phyloP scores from a whole-genome alignment of 2,888 invertebrate species.

The Mimas tiliae region DNA sequence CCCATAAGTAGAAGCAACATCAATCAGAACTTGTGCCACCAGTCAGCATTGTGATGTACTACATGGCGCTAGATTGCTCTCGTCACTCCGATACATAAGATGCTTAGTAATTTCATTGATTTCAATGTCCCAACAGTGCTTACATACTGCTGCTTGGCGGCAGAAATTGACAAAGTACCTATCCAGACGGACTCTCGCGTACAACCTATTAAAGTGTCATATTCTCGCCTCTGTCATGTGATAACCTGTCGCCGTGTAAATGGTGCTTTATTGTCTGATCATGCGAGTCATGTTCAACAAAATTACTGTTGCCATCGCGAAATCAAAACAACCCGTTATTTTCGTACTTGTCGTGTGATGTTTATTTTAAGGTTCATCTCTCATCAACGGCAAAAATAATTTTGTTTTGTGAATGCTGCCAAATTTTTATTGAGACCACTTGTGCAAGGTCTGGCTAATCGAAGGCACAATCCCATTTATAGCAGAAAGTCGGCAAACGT shows the following conservation, averaged over 20 bases:
- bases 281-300: conserved; percentile 1
- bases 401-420: conserved; percentile 41
- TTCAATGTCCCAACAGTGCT: no score
- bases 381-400: conserved; percentile 30
- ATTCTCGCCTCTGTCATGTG: no score
- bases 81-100: no score
- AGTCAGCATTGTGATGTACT: no score
- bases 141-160: no score
- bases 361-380: conserved; percentile 11
- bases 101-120: no score
- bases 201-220: no score
- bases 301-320: conserved; percentile 14
- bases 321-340: conserved; percentile 1
- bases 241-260: not conserved
- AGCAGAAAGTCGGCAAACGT: not conserved
- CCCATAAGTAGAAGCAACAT: no score
- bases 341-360: conserved; percentile 10
- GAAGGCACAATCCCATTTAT: not conserved
- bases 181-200: no score
- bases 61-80: no score
- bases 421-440: conserved; percentile 45
- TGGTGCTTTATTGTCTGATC: not conserved
- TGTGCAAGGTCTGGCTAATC: conserved; percentile 17
- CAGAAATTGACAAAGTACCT: no score
- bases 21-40: no score